These are phyloP conservation scores for Hypselothyrea guttata DNA, from an alignment of 2,888 invertebrate genomes.

Conservation along the genomic window DNA sequence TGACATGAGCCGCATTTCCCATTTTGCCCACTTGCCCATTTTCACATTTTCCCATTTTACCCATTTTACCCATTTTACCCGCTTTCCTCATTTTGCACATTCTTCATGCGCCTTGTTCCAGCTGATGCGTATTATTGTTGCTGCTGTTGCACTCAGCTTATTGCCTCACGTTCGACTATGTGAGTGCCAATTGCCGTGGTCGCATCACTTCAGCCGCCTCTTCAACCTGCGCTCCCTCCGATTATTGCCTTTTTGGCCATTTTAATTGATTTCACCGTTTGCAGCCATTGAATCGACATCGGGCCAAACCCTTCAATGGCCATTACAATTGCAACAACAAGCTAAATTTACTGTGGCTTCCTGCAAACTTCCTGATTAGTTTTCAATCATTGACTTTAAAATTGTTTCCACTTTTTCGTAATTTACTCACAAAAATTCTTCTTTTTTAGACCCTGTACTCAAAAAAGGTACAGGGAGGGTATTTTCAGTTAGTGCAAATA, in stretches of 20 bases:
- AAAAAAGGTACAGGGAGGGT: too few relatives aligned
- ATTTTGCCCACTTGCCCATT: background rate
- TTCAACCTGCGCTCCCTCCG: background rate
- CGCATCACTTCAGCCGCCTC: background rate
- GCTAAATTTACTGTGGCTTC: slow-evolving; percentile 15
- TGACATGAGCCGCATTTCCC: slow-evolving; percentile 3
- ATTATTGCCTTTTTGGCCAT: slow-evolving; percentile 20
- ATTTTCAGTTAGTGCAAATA: too few relatives aligned
- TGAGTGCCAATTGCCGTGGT: slow-evolving; percentile 32
- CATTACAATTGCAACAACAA: slow-evolving; percentile 32
- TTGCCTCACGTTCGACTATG: slow-evolving; percentile 34
- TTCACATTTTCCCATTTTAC: background rate
- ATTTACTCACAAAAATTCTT: too few relatives aligned
- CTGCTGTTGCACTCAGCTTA: slow-evolving; percentile 41
- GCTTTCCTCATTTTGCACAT: background rate
- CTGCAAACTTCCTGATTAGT: slow-evolving; percentile 54
- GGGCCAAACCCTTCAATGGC: slow-evolving; percentile 48
- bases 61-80: background rate
- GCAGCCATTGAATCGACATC: slow-evolving; percentile 9
- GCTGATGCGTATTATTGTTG: slow-evolving; percentile 4
- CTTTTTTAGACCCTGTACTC: too few relatives aligned
- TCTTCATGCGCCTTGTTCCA: background rate
- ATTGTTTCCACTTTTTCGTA: slow-evolving; percentile 4
- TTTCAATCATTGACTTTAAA: slow-evolving; percentile 27
- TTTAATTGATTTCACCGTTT: slow-evolving; percentile 66